Conservation (phyloP, 64 coral and sea anemone genomes). For the Montipora cactus region DNA sequence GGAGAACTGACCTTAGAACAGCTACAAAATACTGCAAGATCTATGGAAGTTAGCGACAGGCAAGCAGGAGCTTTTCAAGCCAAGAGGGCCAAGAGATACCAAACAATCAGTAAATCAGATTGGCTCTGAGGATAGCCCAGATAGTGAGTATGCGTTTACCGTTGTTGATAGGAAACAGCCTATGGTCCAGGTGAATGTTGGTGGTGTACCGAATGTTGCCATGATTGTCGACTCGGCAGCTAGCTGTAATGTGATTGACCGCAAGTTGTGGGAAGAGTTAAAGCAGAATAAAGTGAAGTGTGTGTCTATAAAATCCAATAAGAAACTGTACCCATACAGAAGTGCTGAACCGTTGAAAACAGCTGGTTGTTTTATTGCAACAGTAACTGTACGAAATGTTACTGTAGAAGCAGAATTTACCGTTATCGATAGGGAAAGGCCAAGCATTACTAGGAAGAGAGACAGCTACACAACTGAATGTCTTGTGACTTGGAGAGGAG, state of each 20-base stretch:
- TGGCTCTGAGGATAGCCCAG: too few relatives aligned
- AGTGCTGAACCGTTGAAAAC: conserved; percentile 29
- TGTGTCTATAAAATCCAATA: too few relatives aligned
- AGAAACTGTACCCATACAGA: conserved; percentile 34
- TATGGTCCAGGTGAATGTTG: too few relatives aligned
- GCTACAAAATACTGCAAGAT: conserved; percentile 27
- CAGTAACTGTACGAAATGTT: conserved; percentile 8
- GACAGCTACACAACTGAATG: not conserved
- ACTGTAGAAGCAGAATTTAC: conserved; percentile 39
- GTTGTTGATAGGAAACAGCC: too few relatives aligned
- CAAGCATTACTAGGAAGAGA: conserved; percentile 35
- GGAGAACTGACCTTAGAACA: not conserved
- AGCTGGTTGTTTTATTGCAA: conserved; percentile 29
- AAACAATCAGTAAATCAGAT: too few relatives aligned
- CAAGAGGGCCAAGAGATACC: not conserved
- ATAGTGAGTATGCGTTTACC: too few relatives aligned
- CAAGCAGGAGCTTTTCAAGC: not conserved
- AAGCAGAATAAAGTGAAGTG: too few relatives aligned
- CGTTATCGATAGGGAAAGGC: conserved; percentile 38
- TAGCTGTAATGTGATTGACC: too few relatives aligned
- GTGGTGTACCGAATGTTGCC: too few relatives aligned
- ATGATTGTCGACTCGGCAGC: too few relatives aligned
- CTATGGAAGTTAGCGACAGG: conserved; percentile 35
- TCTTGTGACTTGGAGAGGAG: not conserved
- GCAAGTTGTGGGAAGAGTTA: too few relatives aligned